These are phyloP conservation scores for Thamnophis sirtalis DNA, from an alignment of 2,113 vertebrate species.

Conservation along the genomic window DNA sequence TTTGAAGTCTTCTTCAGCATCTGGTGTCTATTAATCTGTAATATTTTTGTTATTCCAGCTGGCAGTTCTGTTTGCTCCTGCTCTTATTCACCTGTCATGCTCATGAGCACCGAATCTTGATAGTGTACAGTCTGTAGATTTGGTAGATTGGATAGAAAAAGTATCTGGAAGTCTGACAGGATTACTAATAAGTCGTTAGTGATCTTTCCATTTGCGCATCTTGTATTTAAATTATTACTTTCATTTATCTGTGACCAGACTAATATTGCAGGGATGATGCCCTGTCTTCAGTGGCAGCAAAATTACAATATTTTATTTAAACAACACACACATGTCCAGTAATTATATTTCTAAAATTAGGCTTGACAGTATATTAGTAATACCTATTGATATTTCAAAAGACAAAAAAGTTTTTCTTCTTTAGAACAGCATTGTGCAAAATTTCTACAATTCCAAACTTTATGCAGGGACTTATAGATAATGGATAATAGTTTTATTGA, in stretches of 20 bases:
- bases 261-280: background rate
- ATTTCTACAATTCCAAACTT: background rate
- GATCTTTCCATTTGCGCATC: background rate
- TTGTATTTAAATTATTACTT: background rate
- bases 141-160: background rate
- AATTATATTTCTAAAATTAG: background rate
- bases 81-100: slow-evolving; percentile 17
- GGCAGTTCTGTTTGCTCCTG: background rate
- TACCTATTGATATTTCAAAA: background rate
- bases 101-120: background rate
- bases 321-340: background rate
- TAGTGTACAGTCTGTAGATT: background rate
- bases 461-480: background rate
- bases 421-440: background rate
- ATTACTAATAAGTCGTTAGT: background rate
- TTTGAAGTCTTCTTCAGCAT: background rate
- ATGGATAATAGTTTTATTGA: too few species aligned
- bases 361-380: background rate
- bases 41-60: background rate
- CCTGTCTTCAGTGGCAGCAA: too few species aligned
- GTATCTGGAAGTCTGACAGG: background rate
- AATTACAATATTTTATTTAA: background rate
- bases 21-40: slow-evolving; percentile 11
- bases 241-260: background rate
- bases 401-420: background rate